Evolutionary conservation across 2,888 invertebrate species (phyloP).

Genomic region (Drosophila tripunctata): DNA sequence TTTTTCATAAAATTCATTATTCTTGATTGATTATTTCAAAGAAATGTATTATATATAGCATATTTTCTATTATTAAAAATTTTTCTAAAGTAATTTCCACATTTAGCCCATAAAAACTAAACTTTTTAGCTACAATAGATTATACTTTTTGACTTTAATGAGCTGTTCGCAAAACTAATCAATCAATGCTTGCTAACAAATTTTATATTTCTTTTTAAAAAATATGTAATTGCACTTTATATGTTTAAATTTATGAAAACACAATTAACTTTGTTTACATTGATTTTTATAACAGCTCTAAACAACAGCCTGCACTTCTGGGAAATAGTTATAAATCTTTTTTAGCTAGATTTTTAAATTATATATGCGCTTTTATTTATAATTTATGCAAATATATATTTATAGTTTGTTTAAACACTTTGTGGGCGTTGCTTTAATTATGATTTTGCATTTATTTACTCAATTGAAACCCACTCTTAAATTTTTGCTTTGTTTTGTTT

Average conservation of each 20-base stretch:
- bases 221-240: neutral
- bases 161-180: neutral
- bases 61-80: no score
- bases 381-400: neutral
- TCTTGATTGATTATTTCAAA: no score
- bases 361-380: neutral
- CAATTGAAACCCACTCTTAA: neutral
- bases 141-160: neutral
- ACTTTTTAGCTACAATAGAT: neutral
- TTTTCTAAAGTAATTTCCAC: no score
- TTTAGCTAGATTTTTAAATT: neutral
- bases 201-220: conserved; percentile 1
- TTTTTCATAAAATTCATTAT: no score
- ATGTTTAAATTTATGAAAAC: neutral
- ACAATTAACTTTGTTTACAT: neutral
- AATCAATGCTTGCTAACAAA: no score
- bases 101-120: no score
- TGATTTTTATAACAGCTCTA: neutral
- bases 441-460: neutral
- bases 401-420: neutral
- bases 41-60: no score
- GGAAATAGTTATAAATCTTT: neutral
- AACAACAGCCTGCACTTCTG: neutral
- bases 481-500: no score
- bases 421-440: neutral